These are phyloP conservation scores for Echinops telfairi DNA, from an alignment of 2,113 vertebrate genomes.

Conservation along the genomic window DNA sequence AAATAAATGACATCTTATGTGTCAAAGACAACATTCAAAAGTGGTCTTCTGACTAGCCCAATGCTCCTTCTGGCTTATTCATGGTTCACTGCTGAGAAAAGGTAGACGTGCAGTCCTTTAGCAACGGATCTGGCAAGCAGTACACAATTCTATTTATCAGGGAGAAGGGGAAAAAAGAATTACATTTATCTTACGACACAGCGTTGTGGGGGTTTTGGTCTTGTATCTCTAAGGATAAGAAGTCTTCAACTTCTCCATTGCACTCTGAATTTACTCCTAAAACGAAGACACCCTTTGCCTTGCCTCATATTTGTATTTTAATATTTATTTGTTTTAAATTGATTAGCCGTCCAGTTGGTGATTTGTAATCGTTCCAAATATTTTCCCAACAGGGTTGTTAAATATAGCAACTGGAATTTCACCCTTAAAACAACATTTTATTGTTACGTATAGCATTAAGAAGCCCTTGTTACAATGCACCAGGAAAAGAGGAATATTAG, in stretches of 20 bases:
- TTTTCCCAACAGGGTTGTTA: not conserved
- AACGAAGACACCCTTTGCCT: not conserved
- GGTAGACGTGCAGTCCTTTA: not conserved
- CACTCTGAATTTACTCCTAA: not conserved
- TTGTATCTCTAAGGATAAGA: not conserved
- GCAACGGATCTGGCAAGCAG: not conserved
- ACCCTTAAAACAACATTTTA: not conserved
- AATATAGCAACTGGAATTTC: conserved; percentile 27
- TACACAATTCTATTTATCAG: not conserved
- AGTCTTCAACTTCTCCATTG: not conserved
- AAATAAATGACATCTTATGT: conserved; percentile 33
- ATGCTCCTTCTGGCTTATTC: not conserved
- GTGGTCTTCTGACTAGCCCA: not conserved
- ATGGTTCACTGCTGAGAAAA: not conserved
- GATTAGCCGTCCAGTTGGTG: not conserved
- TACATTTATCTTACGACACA: not conserved
- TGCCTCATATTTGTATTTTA: not conserved
- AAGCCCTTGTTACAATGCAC: not conserved
- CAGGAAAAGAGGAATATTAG: not conserved
- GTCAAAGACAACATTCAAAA: conserved; percentile 49
- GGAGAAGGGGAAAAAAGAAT: no score
- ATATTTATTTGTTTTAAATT: not conserved
- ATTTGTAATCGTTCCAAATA: conserved; percentile 16
- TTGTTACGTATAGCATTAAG: conserved; percentile 32
- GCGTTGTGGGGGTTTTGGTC: not conserved